Evolutionary conservation across 2,113 vertebrate species (phyloP).

Genomic region (Zosterops hypoxanthus): DNA sequence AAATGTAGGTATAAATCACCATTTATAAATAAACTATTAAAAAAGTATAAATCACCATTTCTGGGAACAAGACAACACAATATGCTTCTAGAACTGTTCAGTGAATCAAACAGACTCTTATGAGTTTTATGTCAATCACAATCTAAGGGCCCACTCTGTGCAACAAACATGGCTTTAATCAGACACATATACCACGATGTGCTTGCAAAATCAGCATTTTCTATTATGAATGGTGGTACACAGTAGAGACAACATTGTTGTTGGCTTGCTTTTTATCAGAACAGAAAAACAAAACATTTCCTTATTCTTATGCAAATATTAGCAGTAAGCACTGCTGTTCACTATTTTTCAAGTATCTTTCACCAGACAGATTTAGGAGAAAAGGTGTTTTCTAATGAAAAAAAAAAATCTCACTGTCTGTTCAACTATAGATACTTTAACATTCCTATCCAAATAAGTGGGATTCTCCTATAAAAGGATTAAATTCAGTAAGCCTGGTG

Average conservation of each 20-base stretch:
- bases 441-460: neutral
- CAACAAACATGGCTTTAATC: neutral
- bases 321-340: neutral
- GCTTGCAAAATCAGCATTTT: neutral
- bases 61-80: neutral
- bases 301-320: neutral
- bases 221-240: neutral
- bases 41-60: neutral
- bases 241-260: neutral
- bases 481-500: neutral
- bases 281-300: neutral
- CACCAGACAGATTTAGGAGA: neutral
- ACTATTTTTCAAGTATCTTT: neutral
- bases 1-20: neutral
- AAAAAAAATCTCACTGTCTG: neutral
- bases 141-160: neutral
- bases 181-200: neutral
- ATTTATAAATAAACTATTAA: neutral
- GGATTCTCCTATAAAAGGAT: neutral
- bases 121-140: neutral
- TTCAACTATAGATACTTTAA: neutral
- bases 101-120: neutral
- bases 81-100: neutral
- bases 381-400: neutral
- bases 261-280: neutral